Evolutionary conservation across 1,140 invertebrate species (phyloP).

Genomic region (Drosophila ironensis): DNA sequence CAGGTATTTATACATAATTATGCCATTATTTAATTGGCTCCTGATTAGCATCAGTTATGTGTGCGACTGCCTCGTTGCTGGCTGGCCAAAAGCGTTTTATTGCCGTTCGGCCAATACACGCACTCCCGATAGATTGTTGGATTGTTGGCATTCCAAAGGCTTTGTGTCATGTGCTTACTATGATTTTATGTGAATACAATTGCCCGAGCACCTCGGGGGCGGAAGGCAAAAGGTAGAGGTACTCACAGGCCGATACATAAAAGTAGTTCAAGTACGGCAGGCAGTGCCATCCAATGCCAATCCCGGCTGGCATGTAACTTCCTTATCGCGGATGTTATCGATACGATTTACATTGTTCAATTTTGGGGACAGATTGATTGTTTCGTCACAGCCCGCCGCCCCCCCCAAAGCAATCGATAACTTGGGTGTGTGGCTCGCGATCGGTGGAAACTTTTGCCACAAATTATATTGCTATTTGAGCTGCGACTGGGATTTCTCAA

Average conservation of each 20-base stretch:
- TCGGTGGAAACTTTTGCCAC: conserved; percentile 28
- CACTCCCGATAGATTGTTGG: conserved; percentile 19
- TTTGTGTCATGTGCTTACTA: conserved; percentile 55
- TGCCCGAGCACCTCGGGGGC: not conserved
- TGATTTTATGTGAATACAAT: conserved; percentile 40
- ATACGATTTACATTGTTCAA: conserved; percentile 48
- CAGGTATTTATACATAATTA: conserved; percentile 67
- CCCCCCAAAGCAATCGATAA: conserved; percentile 5
- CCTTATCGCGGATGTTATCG: conserved; percentile 42
- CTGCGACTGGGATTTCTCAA: too few species aligned
- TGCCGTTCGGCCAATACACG: conserved; percentile 50
- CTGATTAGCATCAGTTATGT: conserved; percentile 39
- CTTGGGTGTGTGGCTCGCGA: not conserved
- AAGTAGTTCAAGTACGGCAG: conserved; percentile 53
- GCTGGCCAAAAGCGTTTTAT: conserved; percentile 44
- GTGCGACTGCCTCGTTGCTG: not conserved
- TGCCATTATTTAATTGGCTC: conserved; percentile 60
- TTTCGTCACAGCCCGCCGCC: conserved; percentile 30
- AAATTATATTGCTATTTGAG: conserved; percentile 9
- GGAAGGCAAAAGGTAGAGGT: conserved; percentile 6
- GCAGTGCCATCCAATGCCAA: conserved; percentile 34
- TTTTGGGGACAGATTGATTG: conserved; percentile 30
- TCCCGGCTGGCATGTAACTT: conserved; percentile 35
- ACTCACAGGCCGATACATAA: conserved; percentile 3
- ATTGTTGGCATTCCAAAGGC: conserved; percentile 56